Evolutionary conservation across 2,888 invertebrate species (phyloP), one percentile per base, ranked within the genome.

Genomic region (Chloroclysta siterata): DNA sequence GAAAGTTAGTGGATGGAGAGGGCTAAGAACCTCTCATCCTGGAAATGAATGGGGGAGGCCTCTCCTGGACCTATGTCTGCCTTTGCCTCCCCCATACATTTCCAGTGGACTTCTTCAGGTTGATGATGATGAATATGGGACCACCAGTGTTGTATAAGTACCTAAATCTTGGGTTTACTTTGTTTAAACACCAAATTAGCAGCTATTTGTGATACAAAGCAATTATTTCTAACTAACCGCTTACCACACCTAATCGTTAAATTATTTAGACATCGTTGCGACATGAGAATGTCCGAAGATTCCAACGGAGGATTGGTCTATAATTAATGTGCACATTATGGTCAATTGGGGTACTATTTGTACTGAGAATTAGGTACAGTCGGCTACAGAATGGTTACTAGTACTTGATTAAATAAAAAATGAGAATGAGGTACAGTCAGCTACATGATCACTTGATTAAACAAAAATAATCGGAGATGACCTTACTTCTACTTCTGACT

Each of bases 201-300:
- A 22, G 22, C 28, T 53, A 42, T 33, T 54, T 55, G 39, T 17
- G 36, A n/a, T 47, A 13, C 8, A 48, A 36, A 36, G 48, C 36
- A 59, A 36, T 39, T 46, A 53, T n/a, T 22, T 46, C 52, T 36
- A 44, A 17, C 13, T 13, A 42, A 46, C 15, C 39, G n/a, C 41
- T 60, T 48, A 44, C 54, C 60, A 44, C 54, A 55, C 60, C 54
- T 60, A 50, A 50, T 36, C 42, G 42, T 17, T 41, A 22, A 41
- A 47, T 53, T 13, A 15, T 41, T 57, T 42, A 14, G 22, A 50
- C 22, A 52, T 61, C 8, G 48, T 71, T 69, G 64, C 56, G 52
- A 64, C 63, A 71, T 46, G 11, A 53, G 66, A 61, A 65, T 65
- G 64, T 60, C 57, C 60, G 66, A 68, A 60, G 70, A 71, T 71